phyloP scores from a whole-genome alignment of 2,797 vertebrate species.

The Typhlichthys eigenmanni region DNA sequence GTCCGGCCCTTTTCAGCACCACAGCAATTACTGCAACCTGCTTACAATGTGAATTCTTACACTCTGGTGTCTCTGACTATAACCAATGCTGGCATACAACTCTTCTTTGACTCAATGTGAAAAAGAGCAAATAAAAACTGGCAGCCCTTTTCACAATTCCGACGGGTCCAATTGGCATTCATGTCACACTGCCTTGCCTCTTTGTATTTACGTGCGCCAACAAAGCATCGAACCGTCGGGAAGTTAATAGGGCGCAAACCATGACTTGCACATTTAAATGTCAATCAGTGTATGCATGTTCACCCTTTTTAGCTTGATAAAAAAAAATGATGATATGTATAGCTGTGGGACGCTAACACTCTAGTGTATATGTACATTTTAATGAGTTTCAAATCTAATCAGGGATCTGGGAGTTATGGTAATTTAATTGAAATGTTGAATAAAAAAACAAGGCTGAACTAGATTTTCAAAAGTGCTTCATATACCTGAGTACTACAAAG shows the following conservation, averaged over 20 bases:
- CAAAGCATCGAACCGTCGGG: slow-evolving; percentile 48
- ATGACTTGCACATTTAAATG: slow-evolving; percentile 46
- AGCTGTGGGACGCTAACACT: too few species aligned
- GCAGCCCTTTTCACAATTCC: slow-evolving; percentile 62
- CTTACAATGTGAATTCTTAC: slow-evolving; percentile 71
- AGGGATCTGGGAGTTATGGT: too few species aligned
- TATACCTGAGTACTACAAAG: too few species aligned
- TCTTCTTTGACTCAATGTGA: slow-evolving; percentile 45
- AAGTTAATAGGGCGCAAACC: slow-evolving; percentile 49
- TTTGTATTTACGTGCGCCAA: slow-evolving; percentile 56
- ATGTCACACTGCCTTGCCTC: slow-evolving; percentile 42
- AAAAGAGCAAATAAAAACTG: slow-evolving; percentile 60
- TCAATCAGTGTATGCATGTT: neutral
- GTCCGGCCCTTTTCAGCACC: slow-evolving; percentile 72
- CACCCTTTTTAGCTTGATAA: neutral
- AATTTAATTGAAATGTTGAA: too few species aligned
- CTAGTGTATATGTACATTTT: too few species aligned
- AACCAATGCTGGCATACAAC: slow-evolving; percentile 52
- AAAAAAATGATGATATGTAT: too few species aligned
- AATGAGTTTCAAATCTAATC: too few species aligned
- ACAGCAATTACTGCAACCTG: slow-evolving; percentile 71
- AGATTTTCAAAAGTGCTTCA: too few species aligned
- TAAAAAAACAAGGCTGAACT: too few species aligned
- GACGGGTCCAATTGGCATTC: slow-evolving; percentile 76
- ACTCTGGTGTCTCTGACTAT: slow-evolving; percentile 61